Base-by-base conservation (phyloP, 2,113 vertebrate species). In the Casuarius casuarius region DNA sequence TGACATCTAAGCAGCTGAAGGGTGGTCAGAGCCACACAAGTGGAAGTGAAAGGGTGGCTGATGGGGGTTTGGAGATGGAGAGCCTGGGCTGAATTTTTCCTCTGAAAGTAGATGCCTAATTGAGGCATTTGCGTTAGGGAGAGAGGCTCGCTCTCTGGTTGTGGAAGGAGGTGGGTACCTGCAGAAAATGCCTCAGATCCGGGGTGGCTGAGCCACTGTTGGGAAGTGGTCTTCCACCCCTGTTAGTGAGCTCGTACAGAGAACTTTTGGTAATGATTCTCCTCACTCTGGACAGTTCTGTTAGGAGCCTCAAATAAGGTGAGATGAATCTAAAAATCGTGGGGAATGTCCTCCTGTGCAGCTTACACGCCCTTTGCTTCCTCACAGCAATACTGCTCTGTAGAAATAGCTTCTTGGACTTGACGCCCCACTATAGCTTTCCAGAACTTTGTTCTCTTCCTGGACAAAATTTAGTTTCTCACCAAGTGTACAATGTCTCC, bases 111-210 rank as follows among this genome's bases (percentile, higher is more conserved):
- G 71, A 46, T 7, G 71, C 14, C 23, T 61, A 68, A 15, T 12
- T 1, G 2, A 62, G 21, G 12, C 18, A 58, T 18, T 86, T 22
- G 33, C 1, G 0, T 13, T 5, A 58, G 23, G 29, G 4, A 13
- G 12, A 91, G 28, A 59, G 12, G 21, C 3, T 2, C 4, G 4
- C n/a, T 72, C 11, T 10, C 10, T 52, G 16, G 29, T 9, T 20
- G 59, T 61, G 22, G 19, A 40, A 84, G 31, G 73, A 73, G n/a
- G n/a, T 25, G 29, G 48, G 48, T 33, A 49, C 7, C 16, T 21
- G 80, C 48, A 15, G 35, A 12, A 26, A 81, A 65, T 1, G 2
- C 28, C 7, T 7, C 12, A 59, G 20, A 86, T 48, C 33, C 12
- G 7, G 16, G 25, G 12, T 19, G 72, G 12, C 11, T 54, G 59